phyloP scores from a whole-genome alignment of 1,140 invertebrate genomes.

The Brachionus asplanchnoidis region DNA sequence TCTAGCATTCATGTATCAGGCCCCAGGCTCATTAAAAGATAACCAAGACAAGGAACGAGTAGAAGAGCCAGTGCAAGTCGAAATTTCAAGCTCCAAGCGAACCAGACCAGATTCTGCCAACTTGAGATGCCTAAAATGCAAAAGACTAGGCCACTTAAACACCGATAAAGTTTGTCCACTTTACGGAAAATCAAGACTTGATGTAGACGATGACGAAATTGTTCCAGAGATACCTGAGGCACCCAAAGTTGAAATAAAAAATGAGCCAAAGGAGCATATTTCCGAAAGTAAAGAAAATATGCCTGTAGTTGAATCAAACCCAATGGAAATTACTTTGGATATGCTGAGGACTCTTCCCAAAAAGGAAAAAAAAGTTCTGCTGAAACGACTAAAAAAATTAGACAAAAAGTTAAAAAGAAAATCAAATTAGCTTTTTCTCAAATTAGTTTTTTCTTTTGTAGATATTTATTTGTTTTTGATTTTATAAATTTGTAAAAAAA shows the following conservation, averaged over 20 bases:
- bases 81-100: conserved; percentile 74
- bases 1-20: conserved; percentile 98
- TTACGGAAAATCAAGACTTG: conserved; percentile 60
- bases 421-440: neutral
- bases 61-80: conserved; percentile 85
- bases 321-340: neutral
- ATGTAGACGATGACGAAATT: neutral
- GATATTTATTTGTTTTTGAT: neutral
- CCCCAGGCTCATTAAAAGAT: conserved; percentile 75
- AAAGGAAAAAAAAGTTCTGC: conserved; percentile 30
- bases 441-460: neutral
- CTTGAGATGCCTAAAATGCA: conserved; percentile 91
- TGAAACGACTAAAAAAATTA: neutral
- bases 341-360: conserved; percentile 12
- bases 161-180: conserved; percentile 93
- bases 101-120: neutral
- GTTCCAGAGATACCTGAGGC: neutral
- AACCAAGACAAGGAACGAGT: neutral
- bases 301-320: neutral
- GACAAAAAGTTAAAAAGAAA: conserved; percentile 10
- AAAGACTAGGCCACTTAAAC: conserved; percentile 99
- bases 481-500: neutral
- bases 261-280: neutral
- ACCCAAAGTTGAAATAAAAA: neutral
- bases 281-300: neutral